phyloP scores from a whole-genome alignment of 1,140 invertebrate species.

The Rhopalosiphum maidis region DNA sequence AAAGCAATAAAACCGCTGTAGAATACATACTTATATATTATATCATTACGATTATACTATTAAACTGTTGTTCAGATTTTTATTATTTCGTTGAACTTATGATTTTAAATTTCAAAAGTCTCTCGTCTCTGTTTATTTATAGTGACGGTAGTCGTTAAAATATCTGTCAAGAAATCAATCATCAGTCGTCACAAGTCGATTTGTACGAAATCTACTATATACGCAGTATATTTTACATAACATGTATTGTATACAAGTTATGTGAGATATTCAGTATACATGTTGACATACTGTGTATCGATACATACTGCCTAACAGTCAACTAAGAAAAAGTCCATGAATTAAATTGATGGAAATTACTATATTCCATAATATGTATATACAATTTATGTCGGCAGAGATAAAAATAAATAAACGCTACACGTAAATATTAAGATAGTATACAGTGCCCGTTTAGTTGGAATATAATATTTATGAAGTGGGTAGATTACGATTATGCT shows the following conservation, averaged over 20 bases:
- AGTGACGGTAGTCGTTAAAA: background rate
- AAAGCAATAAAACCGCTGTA: background rate
- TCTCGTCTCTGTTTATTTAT: background rate
- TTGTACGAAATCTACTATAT: background rate
- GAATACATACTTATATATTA: background rate
- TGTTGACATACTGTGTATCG: background rate
- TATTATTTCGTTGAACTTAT: constrained; percentile 1
- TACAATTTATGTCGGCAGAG: background rate
- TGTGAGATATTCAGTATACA: background rate
- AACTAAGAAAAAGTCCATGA: background rate
- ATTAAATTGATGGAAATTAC: background rate
- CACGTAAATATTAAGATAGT: background rate
- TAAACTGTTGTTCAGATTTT: background rate
- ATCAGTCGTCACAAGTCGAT: background rate
- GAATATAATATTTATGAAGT: constrained; percentile 5
- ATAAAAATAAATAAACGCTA: background rate
- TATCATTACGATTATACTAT: background rate
- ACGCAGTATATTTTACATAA: background rate
- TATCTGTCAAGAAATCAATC: constrained; percentile 19
- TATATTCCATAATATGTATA: background rate
- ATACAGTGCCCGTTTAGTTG: background rate
- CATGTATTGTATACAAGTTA: background rate
- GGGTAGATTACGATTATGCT: background rate
- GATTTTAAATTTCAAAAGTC: background rate
- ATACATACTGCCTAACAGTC: background rate